Evolutionary conservation across 2,888 invertebrate genomes (phyloP).

Genomic region (Ephialtes manifestator): DNA sequence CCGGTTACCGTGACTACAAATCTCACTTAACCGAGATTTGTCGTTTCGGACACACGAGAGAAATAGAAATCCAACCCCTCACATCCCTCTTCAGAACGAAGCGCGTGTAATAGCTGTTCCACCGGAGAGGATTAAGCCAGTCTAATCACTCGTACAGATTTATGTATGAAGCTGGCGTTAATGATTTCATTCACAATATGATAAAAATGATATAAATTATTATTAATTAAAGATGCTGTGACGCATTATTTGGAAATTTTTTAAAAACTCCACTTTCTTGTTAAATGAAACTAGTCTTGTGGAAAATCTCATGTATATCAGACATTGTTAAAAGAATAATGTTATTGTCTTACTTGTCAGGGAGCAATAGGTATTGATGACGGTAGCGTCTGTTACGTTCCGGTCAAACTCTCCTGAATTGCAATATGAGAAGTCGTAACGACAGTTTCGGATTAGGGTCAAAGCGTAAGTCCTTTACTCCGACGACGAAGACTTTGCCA

Average conservation of each 20-base stretch:
- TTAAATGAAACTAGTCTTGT: neutral
- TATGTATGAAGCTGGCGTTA: neutral
- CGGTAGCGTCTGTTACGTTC: too few species aligned
- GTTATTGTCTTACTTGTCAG: neutral
- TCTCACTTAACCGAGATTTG: constrained; percentile 83
- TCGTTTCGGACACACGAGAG: constrained; percentile 74
- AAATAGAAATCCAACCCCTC: constrained; percentile 42
- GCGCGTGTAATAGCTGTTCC: constrained; percentile 16
- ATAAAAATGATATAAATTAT: too few species aligned
- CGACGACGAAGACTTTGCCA: too few species aligned
- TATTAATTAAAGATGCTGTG: neutral
- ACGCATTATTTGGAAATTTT: neutral
- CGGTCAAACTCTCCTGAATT: too few species aligned
- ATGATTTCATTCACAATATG: too few species aligned
- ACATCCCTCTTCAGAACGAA: constrained; percentile 41
- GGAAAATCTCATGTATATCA: neutral
- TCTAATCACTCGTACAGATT: neutral
- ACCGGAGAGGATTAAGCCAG: constrained; percentile 4
- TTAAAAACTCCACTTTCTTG: neutral
- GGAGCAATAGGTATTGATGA: neutral
- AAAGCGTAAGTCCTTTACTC: too few species aligned
- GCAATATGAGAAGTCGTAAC: too few species aligned
- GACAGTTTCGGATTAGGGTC: too few species aligned
- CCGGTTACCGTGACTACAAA: constrained; percentile 75
- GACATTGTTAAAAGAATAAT: neutral